phyloP scores from a whole-genome alignment of 1,140 invertebrate genomes.

The Zaprionus camerounensis region DNA sequence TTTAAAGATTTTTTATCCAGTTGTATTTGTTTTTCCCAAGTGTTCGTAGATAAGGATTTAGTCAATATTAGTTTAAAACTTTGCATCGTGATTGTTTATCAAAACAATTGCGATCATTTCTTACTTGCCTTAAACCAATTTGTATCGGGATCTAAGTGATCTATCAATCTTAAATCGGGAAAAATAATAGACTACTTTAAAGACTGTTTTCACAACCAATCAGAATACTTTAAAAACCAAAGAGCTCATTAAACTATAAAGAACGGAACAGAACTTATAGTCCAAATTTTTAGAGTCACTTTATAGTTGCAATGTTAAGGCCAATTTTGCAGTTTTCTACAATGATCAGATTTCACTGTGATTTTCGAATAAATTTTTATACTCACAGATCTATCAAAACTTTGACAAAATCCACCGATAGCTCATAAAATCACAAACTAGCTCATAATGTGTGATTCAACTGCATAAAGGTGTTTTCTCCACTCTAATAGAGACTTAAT shows the following conservation, averaged over 20 bases:
- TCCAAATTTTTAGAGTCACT: background rate
- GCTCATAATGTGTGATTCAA: conserved; percentile 2
- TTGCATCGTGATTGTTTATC: background rate
- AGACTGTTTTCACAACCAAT: conserved; percentile 3
- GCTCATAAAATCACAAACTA: conserved; percentile 7
- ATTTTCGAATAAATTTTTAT: background rate
- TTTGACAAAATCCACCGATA: conserved; percentile 15
- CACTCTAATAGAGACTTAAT: background rate
- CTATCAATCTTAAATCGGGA: too few relatives aligned
- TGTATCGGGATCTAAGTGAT: too few relatives aligned
- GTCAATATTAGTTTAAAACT: conserved; percentile 4
- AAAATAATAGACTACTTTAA: background rate
- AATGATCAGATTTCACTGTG: background rate
- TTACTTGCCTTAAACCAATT: background rate
- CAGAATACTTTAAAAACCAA: background rate
- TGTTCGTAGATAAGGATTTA: conserved; percentile 1
- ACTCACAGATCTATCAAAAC: conserved; percentile 6
- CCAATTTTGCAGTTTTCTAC: conserved; percentile 3
- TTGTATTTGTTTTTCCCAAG: background rate
- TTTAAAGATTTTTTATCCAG: background rate
- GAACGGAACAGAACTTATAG: background rate
- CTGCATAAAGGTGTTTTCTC: background rate
- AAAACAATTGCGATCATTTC: background rate
- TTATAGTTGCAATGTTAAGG: background rate
- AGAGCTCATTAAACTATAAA: background rate